Evolutionary conservation across 2,113 vertebrate species (phyloP).

Genomic region (Syrmaticus mikado): DNA sequence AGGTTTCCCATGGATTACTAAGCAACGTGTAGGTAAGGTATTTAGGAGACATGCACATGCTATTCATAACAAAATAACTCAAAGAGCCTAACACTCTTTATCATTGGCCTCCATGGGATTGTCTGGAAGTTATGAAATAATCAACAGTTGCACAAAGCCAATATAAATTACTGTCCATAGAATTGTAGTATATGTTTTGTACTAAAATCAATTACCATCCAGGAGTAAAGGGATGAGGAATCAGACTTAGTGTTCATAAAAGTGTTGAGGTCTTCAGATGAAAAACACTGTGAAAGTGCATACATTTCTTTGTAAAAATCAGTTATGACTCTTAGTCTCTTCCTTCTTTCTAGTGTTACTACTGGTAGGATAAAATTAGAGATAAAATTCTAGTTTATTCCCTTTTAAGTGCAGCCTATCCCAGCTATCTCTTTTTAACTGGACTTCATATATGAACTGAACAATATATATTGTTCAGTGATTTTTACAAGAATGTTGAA

Average conservation of each 20-base stretch:
- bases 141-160: background rate
- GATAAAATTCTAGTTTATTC: background rate
- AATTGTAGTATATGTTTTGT: background rate
- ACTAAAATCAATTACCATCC: background rate
- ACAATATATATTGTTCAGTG: slow-evolving; percentile 17
- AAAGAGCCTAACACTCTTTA: background rate
- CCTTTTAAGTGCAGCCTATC: background rate
- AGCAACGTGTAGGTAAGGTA: fast-evolving
- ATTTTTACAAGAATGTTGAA: slow-evolving; percentile 42
- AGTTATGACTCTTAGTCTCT: background rate
- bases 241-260: background rate
- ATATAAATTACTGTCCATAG: background rate
- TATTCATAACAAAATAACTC: background rate
- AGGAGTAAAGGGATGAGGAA: background rate
- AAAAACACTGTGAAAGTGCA: background rate
- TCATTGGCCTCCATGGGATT: background rate
- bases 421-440: background rate
- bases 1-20: background rate
- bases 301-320: background rate
- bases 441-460: background rate
- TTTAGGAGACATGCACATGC: background rate
- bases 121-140: background rate
- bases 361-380: background rate
- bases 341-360: background rate
- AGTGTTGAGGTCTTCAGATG: background rate